These are phyloP conservation scores for Chymomyza caudatula DNA, from an alignment of 2,888 invertebrate genomes.

Conservation along the genomic window DNA sequence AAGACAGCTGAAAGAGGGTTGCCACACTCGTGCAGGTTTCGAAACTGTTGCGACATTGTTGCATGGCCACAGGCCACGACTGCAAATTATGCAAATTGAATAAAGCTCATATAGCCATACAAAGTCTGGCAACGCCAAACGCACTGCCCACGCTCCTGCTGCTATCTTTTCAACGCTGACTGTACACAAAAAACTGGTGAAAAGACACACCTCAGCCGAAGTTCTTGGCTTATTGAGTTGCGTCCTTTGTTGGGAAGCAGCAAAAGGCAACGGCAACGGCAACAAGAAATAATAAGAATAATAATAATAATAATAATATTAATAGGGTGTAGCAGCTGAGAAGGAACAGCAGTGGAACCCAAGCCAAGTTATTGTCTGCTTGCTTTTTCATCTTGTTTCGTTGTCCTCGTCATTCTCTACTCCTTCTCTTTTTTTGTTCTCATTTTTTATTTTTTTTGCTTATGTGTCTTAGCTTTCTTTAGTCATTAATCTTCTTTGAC, in stretches of 20 bases:
- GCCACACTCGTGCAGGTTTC: neutral
- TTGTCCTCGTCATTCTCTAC: neutral
- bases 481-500: constrained; percentile 75
- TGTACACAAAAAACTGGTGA: neutral
- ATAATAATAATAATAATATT: neutral
- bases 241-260: neutral
- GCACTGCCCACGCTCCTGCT: constrained; percentile 20
- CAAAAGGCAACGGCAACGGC: neutral
- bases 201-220: neutral
- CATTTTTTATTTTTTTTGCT: constrained; percentile 15
- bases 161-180: constrained; percentile 7
- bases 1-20: neutral
- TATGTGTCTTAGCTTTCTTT: constrained; percentile 47
- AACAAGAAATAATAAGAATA: neutral
- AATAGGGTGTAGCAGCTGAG: neutral
- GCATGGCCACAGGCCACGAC: constrained; percentile 15
- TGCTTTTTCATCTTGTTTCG: constrained; percentile 19
- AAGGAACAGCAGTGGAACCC: neutral
- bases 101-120: constrained; percentile 16
- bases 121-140: constrained; percentile 7
- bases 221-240: neutral
- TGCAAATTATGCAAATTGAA: constrained; percentile 42
- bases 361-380: neutral
- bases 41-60: neutral
- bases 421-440: constrained; percentile 25